phyloP scores from a whole-genome alignment of 2,888 invertebrate genomes.

The Mesoligia furuncula region DNA sequence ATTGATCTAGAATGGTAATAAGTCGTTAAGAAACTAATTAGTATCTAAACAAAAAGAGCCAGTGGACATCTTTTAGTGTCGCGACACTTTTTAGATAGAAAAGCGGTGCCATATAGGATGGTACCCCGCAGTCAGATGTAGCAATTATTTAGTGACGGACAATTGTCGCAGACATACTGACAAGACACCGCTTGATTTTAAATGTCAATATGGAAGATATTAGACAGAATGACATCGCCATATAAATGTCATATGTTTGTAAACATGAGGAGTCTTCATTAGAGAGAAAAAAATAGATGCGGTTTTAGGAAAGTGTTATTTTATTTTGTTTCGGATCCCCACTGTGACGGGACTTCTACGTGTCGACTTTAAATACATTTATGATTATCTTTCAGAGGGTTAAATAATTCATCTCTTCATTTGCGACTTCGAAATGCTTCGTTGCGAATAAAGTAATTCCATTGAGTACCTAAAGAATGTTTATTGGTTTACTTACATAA shows the following conservation, averaged over 20 bases:
- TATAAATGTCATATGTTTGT: constrained; percentile 44
- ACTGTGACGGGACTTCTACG: neutral
- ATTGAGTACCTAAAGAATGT: too few relatives aligned
- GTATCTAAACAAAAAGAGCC: neutral
- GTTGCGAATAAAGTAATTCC: too few relatives aligned
- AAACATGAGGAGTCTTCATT: constrained; percentile 8
- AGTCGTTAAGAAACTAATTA: constrained; percentile 25
- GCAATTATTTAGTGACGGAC: constrained; percentile 35
- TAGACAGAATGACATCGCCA: constrained; percentile 31
- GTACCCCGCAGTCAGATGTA: neutral
- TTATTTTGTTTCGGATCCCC: neutral
- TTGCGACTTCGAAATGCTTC: too few relatives aligned
- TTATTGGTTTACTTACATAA: too few relatives aligned
- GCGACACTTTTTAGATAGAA: constrained; percentile 12
- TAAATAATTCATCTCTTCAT: too few relatives aligned
- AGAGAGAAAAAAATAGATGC: neutral
- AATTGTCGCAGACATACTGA: constrained; percentile 1
- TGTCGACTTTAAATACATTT: too few relatives aligned
- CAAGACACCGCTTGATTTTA: constrained; percentile 15
- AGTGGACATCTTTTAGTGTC: neutral
- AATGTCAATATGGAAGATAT: constrained; percentile 44
- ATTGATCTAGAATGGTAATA: constrained; percentile 42
- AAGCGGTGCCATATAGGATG: constrained; percentile 44
- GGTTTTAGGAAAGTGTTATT: neutral
- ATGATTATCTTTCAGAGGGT: neutral